Evolutionary conservation across 64 coral and sea anemone genomes (phyloP), one percentile per base, ranked within the genome.

Genomic region (Montipora efflorescens): DNA sequence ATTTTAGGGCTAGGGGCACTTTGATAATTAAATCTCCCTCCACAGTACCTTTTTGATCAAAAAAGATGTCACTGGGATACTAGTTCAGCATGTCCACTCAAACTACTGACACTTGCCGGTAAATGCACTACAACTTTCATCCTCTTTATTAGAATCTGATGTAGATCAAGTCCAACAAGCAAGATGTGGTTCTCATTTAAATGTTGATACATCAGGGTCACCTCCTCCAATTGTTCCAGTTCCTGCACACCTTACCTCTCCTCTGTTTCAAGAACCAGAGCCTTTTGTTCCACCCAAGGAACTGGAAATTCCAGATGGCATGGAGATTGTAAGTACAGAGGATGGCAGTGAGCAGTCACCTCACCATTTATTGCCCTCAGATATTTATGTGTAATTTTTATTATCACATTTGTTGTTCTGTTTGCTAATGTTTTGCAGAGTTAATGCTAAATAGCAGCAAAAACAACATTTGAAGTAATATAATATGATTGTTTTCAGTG

Each of bases 311-410:
- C 95, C 95, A 46, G 14, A 74, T 59, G 93, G 74, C 48, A 97
- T 97, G 95, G 95, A 97, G 77, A 97, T 97, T 59, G 95, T 97
- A 81, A 97, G 93, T 97, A 57, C 7, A 16, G 84, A 1, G 8
- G 20, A 23, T 10, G 19, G 28, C 52, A 0, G 7, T 8, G 25
- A 10, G 23, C n/a, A 25, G 23, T 57, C 20, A 82, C 13, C 20
- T 82, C 59, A 10, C 19, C 18, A 68, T 84, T 46, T 84, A 44
- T 14, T 82, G 79, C 20, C 25, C 53, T 61, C 7, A 52, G 10
- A 76, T 18, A 8, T 48, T 18, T 92, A 67, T 13, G 53, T 57
- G 53, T 57, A 57, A 8, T 57, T 57, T 23, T 46, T 93, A 25
- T 9, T 5, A 87, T 71, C 21, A 9, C 21, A 49, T 68, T 51